A percentile compares a stretch with the other conserved stretches of the same genome.
These are phyloP conservation scores for Rhinoraja longicauda DNA, from an alignment of 2,797 vertebrate species.

Conservation along the genomic window DNA sequence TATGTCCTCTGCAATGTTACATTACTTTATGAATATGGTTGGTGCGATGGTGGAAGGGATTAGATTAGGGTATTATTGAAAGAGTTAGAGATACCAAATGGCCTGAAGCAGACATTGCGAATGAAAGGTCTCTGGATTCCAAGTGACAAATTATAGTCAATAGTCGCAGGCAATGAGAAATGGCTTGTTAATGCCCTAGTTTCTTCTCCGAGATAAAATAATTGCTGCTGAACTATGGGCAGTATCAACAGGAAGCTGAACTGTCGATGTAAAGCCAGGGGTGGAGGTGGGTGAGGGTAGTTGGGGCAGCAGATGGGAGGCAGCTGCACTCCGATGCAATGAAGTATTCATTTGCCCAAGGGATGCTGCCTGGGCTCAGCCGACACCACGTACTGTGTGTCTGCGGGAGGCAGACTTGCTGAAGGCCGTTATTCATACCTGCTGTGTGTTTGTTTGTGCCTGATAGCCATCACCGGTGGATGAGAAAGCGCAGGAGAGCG, in stretches of 20 bases:
- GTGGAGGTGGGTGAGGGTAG: not conserved
- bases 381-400: not conserved
- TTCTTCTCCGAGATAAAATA: not conserved
- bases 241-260: not conserved
- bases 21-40: not conserved
- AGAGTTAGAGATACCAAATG: not conserved
- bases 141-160: not conserved
- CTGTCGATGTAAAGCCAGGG: not conserved
- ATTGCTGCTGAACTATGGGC: not conserved
- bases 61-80: not conserved
- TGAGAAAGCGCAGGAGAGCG: constrained; percentile 65
- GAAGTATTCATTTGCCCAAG: not conserved
- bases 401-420: not conserved
- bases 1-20: not conserved
- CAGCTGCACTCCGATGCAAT: not conserved
- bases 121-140: not conserved
- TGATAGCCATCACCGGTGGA: constrained; percentile 54
- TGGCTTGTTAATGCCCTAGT: not conserved
- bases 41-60: not conserved
- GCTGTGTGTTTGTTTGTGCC: constrained; percentile 23
- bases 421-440: not conserved
- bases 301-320: not conserved
- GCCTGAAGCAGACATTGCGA: not conserved
- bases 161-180: not conserved
- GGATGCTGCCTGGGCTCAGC: not conserved